Evolutionary conservation across 2,888 invertebrate genomes (phyloP), one percentile per base, ranked within the genome.

Genomic region (Leptarthrus brevirostris): DNA sequence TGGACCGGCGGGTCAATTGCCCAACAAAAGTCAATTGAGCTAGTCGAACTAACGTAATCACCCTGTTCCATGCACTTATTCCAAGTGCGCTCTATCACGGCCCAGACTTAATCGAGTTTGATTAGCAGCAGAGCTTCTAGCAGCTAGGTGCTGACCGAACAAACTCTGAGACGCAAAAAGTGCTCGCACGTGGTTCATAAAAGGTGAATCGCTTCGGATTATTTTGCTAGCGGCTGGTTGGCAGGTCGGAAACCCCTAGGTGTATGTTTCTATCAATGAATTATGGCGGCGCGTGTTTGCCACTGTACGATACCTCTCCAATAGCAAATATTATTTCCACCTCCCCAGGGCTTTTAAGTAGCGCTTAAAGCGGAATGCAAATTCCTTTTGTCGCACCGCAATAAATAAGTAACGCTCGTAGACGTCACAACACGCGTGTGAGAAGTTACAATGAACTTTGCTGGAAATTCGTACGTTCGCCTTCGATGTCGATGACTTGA

Each of bases 201-300:
- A 54, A 14, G 54, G 26, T 30, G 30, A 30, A 30, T 30, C 30
- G 30, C 1, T 30, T 30, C 30, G 4, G 5, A 30, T 30, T 6
- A 6, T 30, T 8, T 8, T 1, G 8, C 1, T 1, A 30, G 30
- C n/a, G n/a, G 24, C 54, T 49, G n/a, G 49, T 12, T 24, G n/a
- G 54, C 24, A 44, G 44, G 44, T 44, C 44, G 12, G 12, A 1
- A 14, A 14, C 44, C 30, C 16, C 30, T 16, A 16, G 24, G 56
- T 26, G 56, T 56, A 14, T 8, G 24, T 56, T 56, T 56, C 56
- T 30, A 56, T 56, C 56, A 56, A 56, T 56, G 56, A 56, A 56
- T 56, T 56, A 56, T 12, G 12, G 16, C 6, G 56, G 30, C 56
- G 56, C 56, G 56, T 56, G 56, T 56, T 56, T 30, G 30, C 22